Percentiles rank a stretch among this genome's conserved stretches.
These are phyloP conservation scores for Galerucella pusilla DNA, from an alignment of 2,888 invertebrate species.

Conservation along the genomic window DNA sequence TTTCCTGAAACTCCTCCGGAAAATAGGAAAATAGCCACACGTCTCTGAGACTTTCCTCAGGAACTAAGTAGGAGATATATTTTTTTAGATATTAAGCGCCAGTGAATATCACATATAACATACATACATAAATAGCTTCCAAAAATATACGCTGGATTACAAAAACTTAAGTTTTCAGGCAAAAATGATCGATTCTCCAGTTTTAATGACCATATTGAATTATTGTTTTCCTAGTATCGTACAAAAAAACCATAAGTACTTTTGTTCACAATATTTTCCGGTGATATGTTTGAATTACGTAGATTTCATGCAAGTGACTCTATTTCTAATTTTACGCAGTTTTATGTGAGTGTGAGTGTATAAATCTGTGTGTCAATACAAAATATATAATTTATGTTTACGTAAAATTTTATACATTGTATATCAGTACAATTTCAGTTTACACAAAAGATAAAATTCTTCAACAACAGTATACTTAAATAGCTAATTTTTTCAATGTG, in stretches of 20 bases:
- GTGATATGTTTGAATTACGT: constrained; percentile 28
- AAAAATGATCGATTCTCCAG: neutral
- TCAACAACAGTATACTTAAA: constrained; percentile 24
- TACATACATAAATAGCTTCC: too few relatives aligned
- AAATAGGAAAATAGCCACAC: too few relatives aligned
- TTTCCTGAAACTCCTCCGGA: too few relatives aligned
- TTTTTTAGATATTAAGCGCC: too few relatives aligned
- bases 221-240: neutral
- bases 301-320: constrained; percentile 15
- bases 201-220: neutral
- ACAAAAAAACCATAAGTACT: neutral
- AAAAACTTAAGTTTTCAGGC: too few relatives aligned
- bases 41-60: too few relatives aligned
- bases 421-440: constrained; percentile 42
- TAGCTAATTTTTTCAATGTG: constrained; percentile 4
- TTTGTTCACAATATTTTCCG: constrained; percentile 19
- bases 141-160: too few relatives aligned
- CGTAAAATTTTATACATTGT: constrained; percentile 23
- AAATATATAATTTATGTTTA: constrained; percentile 42
- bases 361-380: constrained; percentile 27
- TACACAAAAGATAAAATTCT: constrained; percentile 23
- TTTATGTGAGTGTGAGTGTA: neutral
- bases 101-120: too few relatives aligned
- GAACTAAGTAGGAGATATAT: too few relatives aligned
- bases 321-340: constrained; percentile 23